These are phyloP conservation scores for Synergus japonicus DNA, from an alignment of 2,888 invertebrate species.

Conservation along the genomic window DNA sequence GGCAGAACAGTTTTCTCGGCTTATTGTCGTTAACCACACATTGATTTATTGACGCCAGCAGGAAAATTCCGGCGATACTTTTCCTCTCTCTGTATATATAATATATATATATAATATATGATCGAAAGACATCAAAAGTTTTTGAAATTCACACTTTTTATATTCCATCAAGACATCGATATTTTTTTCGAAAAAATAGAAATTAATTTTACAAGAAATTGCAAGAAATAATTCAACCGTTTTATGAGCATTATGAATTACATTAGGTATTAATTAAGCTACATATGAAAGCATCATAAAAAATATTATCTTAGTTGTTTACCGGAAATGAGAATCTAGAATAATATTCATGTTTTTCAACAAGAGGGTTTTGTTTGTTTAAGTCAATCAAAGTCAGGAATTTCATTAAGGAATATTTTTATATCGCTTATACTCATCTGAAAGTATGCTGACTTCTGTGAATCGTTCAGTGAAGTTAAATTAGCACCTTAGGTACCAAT, in stretches of 20 bases:
- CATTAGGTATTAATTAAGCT: constrained; percentile 42
- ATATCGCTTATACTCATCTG: constrained; percentile 26
- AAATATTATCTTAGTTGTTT: background rate
- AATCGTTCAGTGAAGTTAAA: constrained; percentile 7
- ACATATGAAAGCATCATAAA: constrained; percentile 23
- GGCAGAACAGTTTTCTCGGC: constrained; percentile 69
- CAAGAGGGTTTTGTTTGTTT: background rate
- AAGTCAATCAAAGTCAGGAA: constrained; percentile 37
- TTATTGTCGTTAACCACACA: constrained; percentile 64
- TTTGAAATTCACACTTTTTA: background rate
- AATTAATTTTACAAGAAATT: too few relatives aligned
- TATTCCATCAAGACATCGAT: too few relatives aligned
- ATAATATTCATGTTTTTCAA: constrained; percentile 15
- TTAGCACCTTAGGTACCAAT: background rate
- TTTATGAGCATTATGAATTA: constrained; percentile 40
- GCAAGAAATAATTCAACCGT: too few relatives aligned
- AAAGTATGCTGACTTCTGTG: constrained; percentile 6
- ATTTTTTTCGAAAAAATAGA: too few relatives aligned
- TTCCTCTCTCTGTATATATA: background rate
- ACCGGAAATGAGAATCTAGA: constrained; percentile 19
- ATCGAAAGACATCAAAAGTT: constrained; percentile 51
- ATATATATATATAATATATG: constrained; percentile 39
- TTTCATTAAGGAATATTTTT: constrained; percentile 34
- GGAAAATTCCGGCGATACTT: constrained; percentile 62
- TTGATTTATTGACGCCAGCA: constrained; percentile 65